phyloP scores from a whole-genome alignment of 2,888 invertebrate genomes.

The Trichopria drosophilae region DNA sequence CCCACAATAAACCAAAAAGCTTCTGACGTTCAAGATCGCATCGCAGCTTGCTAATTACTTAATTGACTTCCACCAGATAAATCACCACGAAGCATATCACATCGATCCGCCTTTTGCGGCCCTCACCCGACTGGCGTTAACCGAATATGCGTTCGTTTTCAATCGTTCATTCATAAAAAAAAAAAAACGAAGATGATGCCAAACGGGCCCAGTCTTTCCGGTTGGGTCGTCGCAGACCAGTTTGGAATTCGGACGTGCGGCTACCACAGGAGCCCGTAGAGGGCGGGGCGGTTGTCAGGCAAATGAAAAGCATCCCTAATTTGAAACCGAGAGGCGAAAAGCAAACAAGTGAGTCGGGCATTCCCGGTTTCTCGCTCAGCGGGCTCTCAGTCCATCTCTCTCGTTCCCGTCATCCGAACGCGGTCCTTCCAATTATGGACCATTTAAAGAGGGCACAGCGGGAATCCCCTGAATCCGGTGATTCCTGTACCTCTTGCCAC shows the following conservation, averaged over 20 bases:
- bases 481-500: no score
- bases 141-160: no score
- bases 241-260: constrained; percentile 45
- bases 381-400: constrained; percentile 12
- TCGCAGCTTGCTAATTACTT: no score
- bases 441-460: constrained; percentile 36
- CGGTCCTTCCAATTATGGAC: constrained; percentile 31
- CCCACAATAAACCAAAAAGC: no score
- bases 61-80: no score
- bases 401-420: constrained; percentile 9
- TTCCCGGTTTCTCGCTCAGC: constrained; percentile 31
- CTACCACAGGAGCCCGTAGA: constrained; percentile 51
- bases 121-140: no score
- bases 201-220: neutral
- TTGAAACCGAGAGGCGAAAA: constrained; percentile 55
- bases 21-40: no score
- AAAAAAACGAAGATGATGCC: no score
- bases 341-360: constrained; percentile 50
- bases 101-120: no score
- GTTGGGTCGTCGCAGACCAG: constrained; percentile 37
- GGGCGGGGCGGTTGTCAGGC: constrained; percentile 56
- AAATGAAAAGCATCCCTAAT: constrained; percentile 58
- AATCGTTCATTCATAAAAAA: no score
- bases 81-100: no score
- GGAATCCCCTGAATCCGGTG: constrained; percentile 16